phyloP scores from a whole-genome alignment of 2,888 invertebrate species.

The Meteorus cinctellus region DNA sequence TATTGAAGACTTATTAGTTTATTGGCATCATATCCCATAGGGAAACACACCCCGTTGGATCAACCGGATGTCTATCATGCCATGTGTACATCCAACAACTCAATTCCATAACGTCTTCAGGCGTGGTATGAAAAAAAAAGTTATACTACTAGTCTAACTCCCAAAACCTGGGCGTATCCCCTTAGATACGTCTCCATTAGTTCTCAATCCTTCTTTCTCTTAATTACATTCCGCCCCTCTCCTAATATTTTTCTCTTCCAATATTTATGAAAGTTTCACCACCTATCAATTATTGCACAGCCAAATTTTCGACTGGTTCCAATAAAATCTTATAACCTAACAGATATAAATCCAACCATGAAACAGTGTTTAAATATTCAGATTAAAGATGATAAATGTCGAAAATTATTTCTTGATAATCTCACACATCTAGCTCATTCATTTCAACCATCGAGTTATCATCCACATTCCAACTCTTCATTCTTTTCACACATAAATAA shows the following conservation, averaged over 20 bases:
- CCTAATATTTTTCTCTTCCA: not conserved
- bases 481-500: no score
- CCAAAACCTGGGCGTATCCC: conserved; percentile 52
- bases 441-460: no score
- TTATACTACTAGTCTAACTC: conserved; percentile 31
- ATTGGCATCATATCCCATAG: conserved; percentile 47
- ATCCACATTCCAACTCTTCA: not conserved
- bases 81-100: conserved; percentile 54
- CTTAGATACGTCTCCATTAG: conserved; percentile 60
- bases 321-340: not conserved
- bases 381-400: no score
- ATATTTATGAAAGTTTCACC: conserved; percentile 5
- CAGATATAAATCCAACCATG: not conserved
- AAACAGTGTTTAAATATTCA: not conserved
- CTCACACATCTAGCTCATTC: no score
- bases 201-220: conserved; percentile 20
- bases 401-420: no score
- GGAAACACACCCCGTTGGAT: conserved; percentile 45
- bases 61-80: conserved; percentile 41
- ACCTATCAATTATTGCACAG: conserved; percentile 47
- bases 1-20: conserved; percentile 49
- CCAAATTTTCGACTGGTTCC: conserved; percentile 31
- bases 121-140: conserved; percentile 26
- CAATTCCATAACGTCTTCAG: conserved; percentile 59
- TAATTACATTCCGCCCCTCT: not conserved